Base-by-base conservation (phyloP, 1,140 invertebrate genomes). In the Leucophenga varia region DNA sequence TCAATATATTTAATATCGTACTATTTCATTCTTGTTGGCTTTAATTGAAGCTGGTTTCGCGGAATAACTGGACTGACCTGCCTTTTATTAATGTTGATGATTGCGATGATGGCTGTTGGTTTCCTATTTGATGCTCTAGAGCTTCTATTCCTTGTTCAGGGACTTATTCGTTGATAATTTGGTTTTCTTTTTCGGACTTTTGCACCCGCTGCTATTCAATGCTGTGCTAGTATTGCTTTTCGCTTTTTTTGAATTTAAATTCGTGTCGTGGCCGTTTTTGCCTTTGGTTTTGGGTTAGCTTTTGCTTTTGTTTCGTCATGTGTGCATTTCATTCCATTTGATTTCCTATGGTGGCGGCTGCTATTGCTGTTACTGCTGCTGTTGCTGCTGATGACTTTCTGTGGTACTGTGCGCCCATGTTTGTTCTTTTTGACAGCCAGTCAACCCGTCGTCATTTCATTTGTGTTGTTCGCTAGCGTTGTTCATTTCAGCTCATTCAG, bases 371-470 rank as follows among this genome's bases (percentile, higher is more conserved):
- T 38, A 13, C 12, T 16, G 31, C 53, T 25, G 44, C 38, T 18
- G 42, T 55, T 20, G 36, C 43, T 21, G 19, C 50, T 36, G 20
- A 28, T 10, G 36, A 25, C 17, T 30, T 32, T 38, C 56, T 43
- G 49, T 40, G 48, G 48, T 55, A 54, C 59, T 58, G 64, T 72
- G 64, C 69, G 69, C 69, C 69, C 69, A 72, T 72, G 69, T 72
- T 72, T 72, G 69, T 72, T 72, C 69, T 72, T 72, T n/a, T 69
- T 72, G 69, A 72, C 69, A 72, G 64, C 57, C 69, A 72, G 69
- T 72, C 69, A 72, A 72, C 68, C 69, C 69, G 69, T 72, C 69
- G 69, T 72, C 69, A 72, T 72, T 72, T 72, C 69, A 69, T 67
- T 72, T 69, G 64, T 72, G 40, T 34, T 42, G 22, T 30, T 69